Evolutionary conservation across 2,888 invertebrate genomes (phyloP), one percentile per base, ranked within the genome.

Genomic region (Nezara viridula): DNA sequence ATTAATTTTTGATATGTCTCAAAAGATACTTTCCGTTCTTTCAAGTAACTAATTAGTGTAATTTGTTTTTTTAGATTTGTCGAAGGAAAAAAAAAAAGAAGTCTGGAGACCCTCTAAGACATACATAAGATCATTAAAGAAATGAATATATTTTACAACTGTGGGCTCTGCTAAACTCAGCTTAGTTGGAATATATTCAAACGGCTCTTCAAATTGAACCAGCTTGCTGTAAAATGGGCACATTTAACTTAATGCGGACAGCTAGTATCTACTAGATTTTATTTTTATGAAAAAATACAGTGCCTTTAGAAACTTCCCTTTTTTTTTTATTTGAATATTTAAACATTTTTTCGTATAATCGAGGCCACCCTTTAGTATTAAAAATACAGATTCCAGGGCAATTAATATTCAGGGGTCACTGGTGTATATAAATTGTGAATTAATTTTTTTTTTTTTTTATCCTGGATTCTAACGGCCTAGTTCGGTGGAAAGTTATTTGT

Each of bases 361-460:
- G 55, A 55, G 55, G n/a, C 3, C n/a, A 55, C 12, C n/a, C 55
- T n/a, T 55, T 55, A 2, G 12, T 55, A 55, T 55, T n/a, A 55
- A 27, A 27, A 55, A 55, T 27, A 55, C n/a, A 27, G 55, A n/a
- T n/a, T 27, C 55, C 10, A 21, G 4, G n/a, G n/a, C n/a, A n/a
- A n/a, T 55, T 55, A 55, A 55, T 55, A 55, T 55, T 55, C 55
- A n/a, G 16, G 16, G 12, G 10, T 55, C 27, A 10, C n/a, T n/a
- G n/a, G 55, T 52, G 55, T 55, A 55, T 55, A 55, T 55, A 55
- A 55, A 55, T 55, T 55, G 55, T 55, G 55, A 55, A 55, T 55
- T 55, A 55, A 12, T n/a, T 55, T 55, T n/a, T 55, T 55, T 9
- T 55, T 27, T 10, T 55, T 55, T 55, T 55, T 27, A 55, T 12